Evolutionary conservation across 2,888 invertebrate genomes (phyloP), one percentile per base, ranked within the genome.

Genomic region (Xylocampa areola): DNA sequence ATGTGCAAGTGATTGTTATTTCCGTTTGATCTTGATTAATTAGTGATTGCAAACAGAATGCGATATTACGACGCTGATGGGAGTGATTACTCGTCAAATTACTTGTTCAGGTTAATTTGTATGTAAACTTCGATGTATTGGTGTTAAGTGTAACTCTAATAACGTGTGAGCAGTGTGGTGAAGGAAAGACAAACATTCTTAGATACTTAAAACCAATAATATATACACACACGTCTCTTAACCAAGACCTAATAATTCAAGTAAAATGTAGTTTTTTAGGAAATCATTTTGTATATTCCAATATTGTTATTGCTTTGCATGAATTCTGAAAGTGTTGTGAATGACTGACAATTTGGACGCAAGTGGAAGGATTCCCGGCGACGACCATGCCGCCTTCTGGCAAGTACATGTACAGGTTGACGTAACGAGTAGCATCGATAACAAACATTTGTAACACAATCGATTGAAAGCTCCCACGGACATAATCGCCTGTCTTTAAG

Each of bases 11-110:
- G 78, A 85, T 87, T 87, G 85, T 89, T 86, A 79, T 84, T 84
- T 81, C 84, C 69, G 84, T 90, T 89, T 89, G 87, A 90, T 90
- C 86, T 88, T 90, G 90, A 91, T 90, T 91, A 91, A 90, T 91
- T 89, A 89, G 85, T 75, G 80, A 87, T 87, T 68, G 84, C 88
- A 91, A 90, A 91, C 89, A 85, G 91, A 91, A 91, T 91, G 81
- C 81, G 86, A 86, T 86, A 91, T 90, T 84, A 86, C 82, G 5
- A 19, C 76, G 69, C 68, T 79, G 76, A 73, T 77, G 77, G 75
- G 64, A 58, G 82, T 82, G 83, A 88, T 87, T 87, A 86, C 79
- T 77, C 79, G 78, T 65, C 73, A 71, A 70, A 77, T 73, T 66
- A 43, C 65, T 63, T 60, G 65, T 51, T 62, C 50, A 45, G 14